Base-by-base conservation (phyloP, 1,140 invertebrate genomes). In the Melipona quadrifasciata region DNA sequence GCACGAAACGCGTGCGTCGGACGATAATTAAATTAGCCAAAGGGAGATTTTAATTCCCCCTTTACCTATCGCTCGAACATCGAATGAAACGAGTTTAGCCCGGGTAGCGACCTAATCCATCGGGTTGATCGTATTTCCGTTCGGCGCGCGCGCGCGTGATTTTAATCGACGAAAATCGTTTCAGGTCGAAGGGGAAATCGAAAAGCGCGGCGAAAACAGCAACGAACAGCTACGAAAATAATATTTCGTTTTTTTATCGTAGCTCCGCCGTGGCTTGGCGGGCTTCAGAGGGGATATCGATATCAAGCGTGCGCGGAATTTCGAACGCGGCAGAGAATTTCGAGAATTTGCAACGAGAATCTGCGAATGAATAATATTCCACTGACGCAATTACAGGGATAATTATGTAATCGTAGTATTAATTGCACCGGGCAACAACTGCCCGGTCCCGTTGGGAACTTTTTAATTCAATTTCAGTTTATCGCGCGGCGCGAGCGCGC, bases 121-220 rank as follows among this genome's bases (percentile, higher is more conserved):
- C 67, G 19, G 11, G n/a, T 47, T 55, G 31, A 58, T 27, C 53
- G 53, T 34, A 21, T 55, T 24, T 53, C 27, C 65, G 24, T 55
- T 51, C 8, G 6, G 55, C 19, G 39, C 8, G 39, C 6, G 6
- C 8, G 6, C 8, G 39, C 8, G 39, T 47, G 39, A 67, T 34
- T 72, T 80, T 81, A 81, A 81, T 81, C 71, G 80, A 53, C 27
- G 71, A 71, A 64, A 81, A 74, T 80, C 68, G 68, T 21, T 27
- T 39, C 78, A 34, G 34, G 27, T 61, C 53, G 55, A 80, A 31
- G 68, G 79, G 67, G 24, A 27, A 61, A 65, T 80, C 68, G 79
- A 47, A 73, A 73, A 61, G 24, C 47, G 19, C 21, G 19, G 16
- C 68, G 34, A 4, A 19, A 57, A 75, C 24, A 34, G 70, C 51